Evolutionary conservation across 2,113 vertebrate species (phyloP).

Genomic region (Microtus oregoni): DNA sequence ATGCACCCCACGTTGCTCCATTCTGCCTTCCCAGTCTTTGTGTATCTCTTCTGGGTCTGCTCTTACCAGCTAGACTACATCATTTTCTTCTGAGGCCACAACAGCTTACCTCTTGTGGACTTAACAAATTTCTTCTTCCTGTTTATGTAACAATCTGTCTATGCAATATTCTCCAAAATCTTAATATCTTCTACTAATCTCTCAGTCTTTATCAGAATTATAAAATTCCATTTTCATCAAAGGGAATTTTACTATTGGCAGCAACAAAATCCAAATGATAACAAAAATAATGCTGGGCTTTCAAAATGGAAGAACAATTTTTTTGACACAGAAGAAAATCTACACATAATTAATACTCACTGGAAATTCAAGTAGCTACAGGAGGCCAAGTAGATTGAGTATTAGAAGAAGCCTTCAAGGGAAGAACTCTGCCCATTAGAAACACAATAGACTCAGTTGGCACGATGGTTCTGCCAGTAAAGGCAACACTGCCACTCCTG

Average conservation of each 20-base stretch:
- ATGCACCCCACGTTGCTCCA: not conserved
- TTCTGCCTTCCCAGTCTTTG: not conserved
- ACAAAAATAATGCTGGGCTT: not conserved
- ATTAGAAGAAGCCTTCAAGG: not conserved
- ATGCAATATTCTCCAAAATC: not conserved
- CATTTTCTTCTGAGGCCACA: not conserved
- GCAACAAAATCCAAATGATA: not conserved
- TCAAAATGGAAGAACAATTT: not conserved
- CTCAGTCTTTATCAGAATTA: not conserved
- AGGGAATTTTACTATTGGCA: not conserved
- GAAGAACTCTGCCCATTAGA: not conserved
- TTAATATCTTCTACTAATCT: not conserved
- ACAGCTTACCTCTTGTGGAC: not conserved
- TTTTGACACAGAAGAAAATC: constrained; percentile 3
- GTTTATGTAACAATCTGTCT: not conserved
- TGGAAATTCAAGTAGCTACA: not conserved
- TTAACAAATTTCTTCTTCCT: not conserved
- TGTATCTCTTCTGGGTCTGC: not conserved
- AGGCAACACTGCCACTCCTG: not conserved
- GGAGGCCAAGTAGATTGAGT: not conserved
- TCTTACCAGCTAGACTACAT: not conserved
- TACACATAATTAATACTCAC: not conserved
- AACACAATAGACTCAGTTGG: not conserved
- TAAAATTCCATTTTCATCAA: constrained; percentile 17
- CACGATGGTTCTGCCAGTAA: not conserved